Evolutionary conservation across 2,888 invertebrate species (phyloP).

Genomic region (Trichogramma evanescens): DNA sequence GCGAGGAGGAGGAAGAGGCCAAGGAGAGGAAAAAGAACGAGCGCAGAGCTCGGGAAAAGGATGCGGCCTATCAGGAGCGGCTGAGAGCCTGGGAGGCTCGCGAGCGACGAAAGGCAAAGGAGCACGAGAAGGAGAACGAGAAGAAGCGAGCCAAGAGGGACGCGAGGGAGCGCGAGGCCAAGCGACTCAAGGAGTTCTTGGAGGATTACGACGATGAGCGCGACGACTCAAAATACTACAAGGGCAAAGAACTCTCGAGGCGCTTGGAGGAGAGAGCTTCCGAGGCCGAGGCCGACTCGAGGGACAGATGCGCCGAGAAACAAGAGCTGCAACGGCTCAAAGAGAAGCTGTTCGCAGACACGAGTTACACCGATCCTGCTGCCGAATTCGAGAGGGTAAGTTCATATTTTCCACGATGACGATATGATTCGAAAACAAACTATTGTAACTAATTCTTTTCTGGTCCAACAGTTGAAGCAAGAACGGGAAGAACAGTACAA

Average conservation of each 20-base stretch:
- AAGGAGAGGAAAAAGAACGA: constrained; percentile 85
- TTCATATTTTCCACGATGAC: not conserved
- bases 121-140: constrained; percentile 82
- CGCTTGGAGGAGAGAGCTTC: constrained; percentile 87
- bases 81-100: constrained; percentile 77
- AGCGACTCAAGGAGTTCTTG: constrained; percentile 90
- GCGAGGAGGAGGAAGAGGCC: constrained; percentile 85
- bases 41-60: constrained; percentile 87
- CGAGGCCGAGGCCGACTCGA: constrained; percentile 85
- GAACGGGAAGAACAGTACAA: constrained; percentile 77
- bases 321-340: constrained; percentile 56
- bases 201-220: constrained; percentile 99
- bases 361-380: constrained; percentile 59
- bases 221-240: constrained; percentile 95
- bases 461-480: constrained; percentile 53
- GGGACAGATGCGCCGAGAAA: constrained; percentile 79
- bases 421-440: not conserved
- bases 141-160: constrained; percentile 78
- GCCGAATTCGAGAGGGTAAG: constrained; percentile 61
- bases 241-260: constrained; percentile 81
- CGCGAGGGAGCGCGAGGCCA: constrained; percentile 85
- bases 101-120: constrained; percentile 83
- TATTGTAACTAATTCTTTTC: not conserved
- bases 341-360: constrained; percentile 63
- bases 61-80: constrained; percentile 91